Percentiles rank a stretch among this genome's conserved stretches.
phyloP scores from a whole-genome alignment of 1,140 invertebrate species.

The Apis cerana region DNA sequence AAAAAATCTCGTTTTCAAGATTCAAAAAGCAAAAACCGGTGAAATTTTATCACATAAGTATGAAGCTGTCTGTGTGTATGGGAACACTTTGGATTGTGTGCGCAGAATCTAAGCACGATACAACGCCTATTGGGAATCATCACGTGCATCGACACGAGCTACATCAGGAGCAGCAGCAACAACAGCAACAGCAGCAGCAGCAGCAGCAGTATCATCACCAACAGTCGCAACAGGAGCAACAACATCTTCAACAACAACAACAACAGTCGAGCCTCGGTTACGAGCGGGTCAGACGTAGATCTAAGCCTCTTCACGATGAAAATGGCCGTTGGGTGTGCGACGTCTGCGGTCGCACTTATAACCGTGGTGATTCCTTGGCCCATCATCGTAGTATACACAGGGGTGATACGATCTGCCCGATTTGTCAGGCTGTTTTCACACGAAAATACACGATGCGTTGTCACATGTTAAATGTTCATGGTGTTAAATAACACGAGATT shows the following conservation, averaged over 20 bases:
- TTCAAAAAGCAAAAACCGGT: neutral
- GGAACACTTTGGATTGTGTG: conserved; percentile 81
- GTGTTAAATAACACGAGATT: conserved; percentile 69
- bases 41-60: conserved; percentile 58
- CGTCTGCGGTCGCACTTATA: conserved; percentile 80
- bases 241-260: conserved; percentile 6
- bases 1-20: neutral
- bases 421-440: conserved; percentile 81
- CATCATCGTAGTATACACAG: conserved; percentile 82
- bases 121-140: conserved; percentile 63
- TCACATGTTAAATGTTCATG: conserved; percentile 80
- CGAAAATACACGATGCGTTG: conserved; percentile 81
- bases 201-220: conserved; percentile 1
- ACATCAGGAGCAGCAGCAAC: conserved; percentile 20
- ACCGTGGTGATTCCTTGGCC: conserved; percentile 79
- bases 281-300: conserved; percentile 69
- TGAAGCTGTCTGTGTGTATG: conserved; percentile 61
- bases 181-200: conserved; percentile 2
- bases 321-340: conserved; percentile 80
- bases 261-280: conserved; percentile 45
- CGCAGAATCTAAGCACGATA: conserved; percentile 78
- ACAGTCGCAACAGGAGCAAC: conserved; percentile 29
- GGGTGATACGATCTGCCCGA: conserved; percentile 81
- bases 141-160: conserved; percentile 36
- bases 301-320: conserved; percentile 75